Evolutionary conservation across 2,888 invertebrate genomes (phyloP).

Genomic region (Cerceris ruficornis): DNA sequence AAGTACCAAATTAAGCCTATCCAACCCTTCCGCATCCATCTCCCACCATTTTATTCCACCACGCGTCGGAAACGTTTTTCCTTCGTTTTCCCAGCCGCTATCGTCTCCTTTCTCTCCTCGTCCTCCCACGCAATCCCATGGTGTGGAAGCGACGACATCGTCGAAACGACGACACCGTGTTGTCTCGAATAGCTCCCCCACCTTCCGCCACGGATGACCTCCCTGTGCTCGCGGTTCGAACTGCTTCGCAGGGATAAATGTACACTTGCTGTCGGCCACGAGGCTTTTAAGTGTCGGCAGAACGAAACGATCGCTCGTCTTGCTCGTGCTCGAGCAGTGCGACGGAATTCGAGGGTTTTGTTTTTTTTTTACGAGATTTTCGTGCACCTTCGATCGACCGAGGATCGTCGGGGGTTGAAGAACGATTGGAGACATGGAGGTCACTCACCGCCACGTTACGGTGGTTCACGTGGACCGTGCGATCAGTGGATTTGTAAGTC

Average conservation of each 20-base stretch:
- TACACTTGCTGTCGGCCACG: conserved; percentile 75
- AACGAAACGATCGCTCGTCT: conserved; percentile 59
- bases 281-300: conserved; percentile 76
- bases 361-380: conserved; percentile 4
- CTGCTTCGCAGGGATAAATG: conserved; percentile 79
- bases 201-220: conserved; percentile 76
- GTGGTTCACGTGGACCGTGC: conserved; percentile 63
- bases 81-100: conserved; percentile 31
- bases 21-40: background rate
- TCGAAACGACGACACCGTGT: conserved; percentile 60
- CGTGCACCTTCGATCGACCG: background rate
- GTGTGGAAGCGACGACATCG: conserved; percentile 22
- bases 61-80: background rate
- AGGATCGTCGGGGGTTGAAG: conserved; percentile 21
- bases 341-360: conserved; percentile 21
- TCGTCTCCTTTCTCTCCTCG: conserved; percentile 39
- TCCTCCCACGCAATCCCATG: conserved; percentile 48
- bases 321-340: conserved; percentile 38
- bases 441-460: conserved; percentile 65
- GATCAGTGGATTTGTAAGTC: conserved; percentile 71
- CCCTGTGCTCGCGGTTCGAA: conserved; percentile 77
- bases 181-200: conserved; percentile 66
- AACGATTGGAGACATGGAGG: conserved; percentile 65
- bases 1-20: background rate
- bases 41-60: background rate